Evolutionary conservation across 2,113 vertebrate species (phyloP), one percentile per base, ranked within the genome.

Genomic region (Scopus umbretta): DNA sequence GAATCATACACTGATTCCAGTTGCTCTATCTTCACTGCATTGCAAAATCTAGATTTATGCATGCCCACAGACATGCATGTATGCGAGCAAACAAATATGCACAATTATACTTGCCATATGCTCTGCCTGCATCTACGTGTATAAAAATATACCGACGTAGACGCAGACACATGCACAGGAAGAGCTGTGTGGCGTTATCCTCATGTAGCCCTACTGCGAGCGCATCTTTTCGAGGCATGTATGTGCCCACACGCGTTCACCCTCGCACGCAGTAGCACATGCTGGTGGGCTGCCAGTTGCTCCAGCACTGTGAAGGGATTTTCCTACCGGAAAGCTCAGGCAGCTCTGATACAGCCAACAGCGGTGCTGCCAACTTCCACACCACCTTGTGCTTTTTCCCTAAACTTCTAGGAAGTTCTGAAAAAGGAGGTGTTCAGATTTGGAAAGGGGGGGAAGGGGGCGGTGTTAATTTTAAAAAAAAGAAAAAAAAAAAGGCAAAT

Each of bases 41-140:
- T 36, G 79, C 62, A 79, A 61, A 91, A 79, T 4, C 76, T 32
- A 58, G 15, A 85, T 43, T 55, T 56, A 67, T n/a, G 84, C 90
- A 85, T 61, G 26, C 84, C 70, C 92, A 68, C 78, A 85, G 78
- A 81, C 1, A 81, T 2, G 84, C 91, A 91, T 20, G 74, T 72
- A 93, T 40, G 90, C 2, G 27, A 91, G 92, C 87, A 96, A 96
- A 95, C 91, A 97, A 91, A 94, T 68, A 90, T 15, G 76, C 78
- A 89, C 70, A 72, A 65, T 79, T 75, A 68, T 25, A 61, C 61
- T 42, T 20, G 74, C 94, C 95, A 95, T 96, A 95, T 91, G 94
- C 61, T 89, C 73, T n/a, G 89, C 89, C 70, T 59, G 78, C 87
- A 91, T 87, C 53, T 27, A 13, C 8, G 27, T 7, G 29, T 61